A percentile compares a stretch with the other conserved stretches of the same genome.
These are phyloP conservation scores for Xiphias gladius DNA, from an alignment of 2,113 vertebrate genomes.

Conservation along the genomic window DNA sequence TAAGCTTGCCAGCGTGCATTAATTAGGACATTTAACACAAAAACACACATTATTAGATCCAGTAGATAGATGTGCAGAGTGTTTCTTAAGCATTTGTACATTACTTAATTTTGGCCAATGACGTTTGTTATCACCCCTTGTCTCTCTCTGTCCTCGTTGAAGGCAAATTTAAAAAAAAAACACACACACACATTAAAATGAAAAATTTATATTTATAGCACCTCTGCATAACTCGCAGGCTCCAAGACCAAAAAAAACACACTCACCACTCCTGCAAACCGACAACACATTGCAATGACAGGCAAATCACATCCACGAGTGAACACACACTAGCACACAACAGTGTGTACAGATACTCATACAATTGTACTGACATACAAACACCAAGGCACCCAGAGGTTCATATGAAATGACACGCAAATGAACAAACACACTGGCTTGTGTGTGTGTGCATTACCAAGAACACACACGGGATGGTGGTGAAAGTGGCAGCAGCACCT, in stretches of 20 bases:
- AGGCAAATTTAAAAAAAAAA: neutral
- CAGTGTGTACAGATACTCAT: conserved; percentile 18
- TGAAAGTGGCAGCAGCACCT: conserved; percentile 53
- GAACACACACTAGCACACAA: conserved; percentile 38
- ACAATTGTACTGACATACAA: conserved; percentile 5
- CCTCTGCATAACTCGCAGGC: conserved; percentile 15
- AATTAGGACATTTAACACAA: conserved; percentile 25
- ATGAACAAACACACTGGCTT: conserved; percentile 13
- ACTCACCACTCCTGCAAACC: neutral
- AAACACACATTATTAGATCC: conserved; percentile 34
- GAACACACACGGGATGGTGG: conserved; percentile 32
- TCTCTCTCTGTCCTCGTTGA: neutral
- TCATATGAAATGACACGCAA: conserved; percentile 25
- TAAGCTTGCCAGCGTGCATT: conserved; percentile 42
- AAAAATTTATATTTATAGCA: conserved; percentile 25
- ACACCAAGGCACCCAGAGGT: conserved; percentile 22
- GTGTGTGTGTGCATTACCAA: conserved; percentile 5
- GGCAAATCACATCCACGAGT: conserved; percentile 48
- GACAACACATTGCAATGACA: conserved; percentile 31
- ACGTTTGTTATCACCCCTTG: neutral
- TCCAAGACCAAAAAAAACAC: conserved; percentile 23
- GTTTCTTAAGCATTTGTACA: conserved; percentile 21
- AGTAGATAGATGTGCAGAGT: conserved; percentile 26
- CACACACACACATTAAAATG: neutral
- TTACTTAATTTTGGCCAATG: neutral